Evolutionary conservation across 2,888 invertebrate species (phyloP).

Genomic region (Troglohyphantes excavatus): DNA sequence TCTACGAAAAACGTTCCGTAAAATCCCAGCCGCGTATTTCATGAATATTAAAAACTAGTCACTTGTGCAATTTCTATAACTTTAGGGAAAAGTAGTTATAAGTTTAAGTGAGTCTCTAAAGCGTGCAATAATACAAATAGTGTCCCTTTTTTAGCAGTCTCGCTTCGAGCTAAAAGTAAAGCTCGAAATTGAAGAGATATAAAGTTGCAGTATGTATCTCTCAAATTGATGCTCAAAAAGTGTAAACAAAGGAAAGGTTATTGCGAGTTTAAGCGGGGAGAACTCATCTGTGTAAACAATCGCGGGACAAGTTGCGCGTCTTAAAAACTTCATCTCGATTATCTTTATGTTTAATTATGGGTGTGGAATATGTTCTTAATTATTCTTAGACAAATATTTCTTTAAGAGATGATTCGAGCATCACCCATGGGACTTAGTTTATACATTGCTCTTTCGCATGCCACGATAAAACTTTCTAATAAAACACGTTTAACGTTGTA

Average conservation of each 20-base stretch:
- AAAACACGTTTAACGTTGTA: too few relatives aligned
- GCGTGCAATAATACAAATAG: slow-evolving; percentile 43
- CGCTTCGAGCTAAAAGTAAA: slow-evolving; percentile 36
- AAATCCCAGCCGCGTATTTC: neutral
- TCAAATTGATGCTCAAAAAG: slow-evolving; percentile 42
- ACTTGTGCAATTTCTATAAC: slow-evolving; percentile 6
- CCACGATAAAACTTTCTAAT: too few relatives aligned
- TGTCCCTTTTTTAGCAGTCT: slow-evolving; percentile 7
- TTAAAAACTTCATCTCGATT: slow-evolving; percentile 33
- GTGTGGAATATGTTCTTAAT: slow-evolving; percentile 60
- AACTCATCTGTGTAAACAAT: slow-evolving; percentile 35
- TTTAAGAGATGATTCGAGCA: slow-evolving; percentile 37
- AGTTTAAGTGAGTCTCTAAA: slow-evolving; percentile 11
- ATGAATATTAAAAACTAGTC: slow-evolving; percentile 56
- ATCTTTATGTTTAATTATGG: slow-evolving; percentile 65
- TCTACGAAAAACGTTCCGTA: neutral
- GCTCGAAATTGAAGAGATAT: neutral
- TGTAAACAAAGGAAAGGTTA: slow-evolving; percentile 41
- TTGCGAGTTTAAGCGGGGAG: neutral
- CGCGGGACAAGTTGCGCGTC: slow-evolving; percentile 1
- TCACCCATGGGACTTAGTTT: neutral
- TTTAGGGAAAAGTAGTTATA: slow-evolving; percentile 28
- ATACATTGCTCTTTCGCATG: neutral
- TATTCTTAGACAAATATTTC: slow-evolving; percentile 66
- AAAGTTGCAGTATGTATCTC: neutral